Evolutionary conservation across 2,113 vertebrate genomes (phyloP), one percentile per base, ranked within the genome.

Genomic region (Vidua macroura): DNA sequence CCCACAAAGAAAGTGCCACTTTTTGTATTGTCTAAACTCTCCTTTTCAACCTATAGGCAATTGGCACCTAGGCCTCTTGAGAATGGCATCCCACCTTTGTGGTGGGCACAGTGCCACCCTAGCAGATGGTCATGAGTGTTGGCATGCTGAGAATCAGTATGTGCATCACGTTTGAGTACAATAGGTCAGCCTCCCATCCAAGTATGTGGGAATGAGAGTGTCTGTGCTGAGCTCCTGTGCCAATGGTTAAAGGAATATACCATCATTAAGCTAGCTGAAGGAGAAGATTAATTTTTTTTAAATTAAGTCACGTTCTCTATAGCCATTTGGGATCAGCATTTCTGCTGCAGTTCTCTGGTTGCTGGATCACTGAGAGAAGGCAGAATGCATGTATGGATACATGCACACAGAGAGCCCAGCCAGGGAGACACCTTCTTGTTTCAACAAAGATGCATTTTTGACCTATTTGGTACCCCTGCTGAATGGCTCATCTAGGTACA

Each of bases 81-180:
- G 97, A 93, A 86, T 58, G 77, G 88, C 4, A 1, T 95, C 95
- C 83, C 86, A 97, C 82, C 91, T 94, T 90, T 79, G 79, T 37
- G 68, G 79, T 81, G 95, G 97, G 97, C 97, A 93, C 55, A 74
- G 77, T 96, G 97, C 97, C 97, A 98, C 97, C 56, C 80, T 46
- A 96, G 87, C 97, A 98, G 97, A 98, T 98, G 97, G 97, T 80
- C 92, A 86, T 95, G 95, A 96, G 96, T 90, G 85, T 68, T 95
- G 96, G 88, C 96, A 95, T 95, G 97, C 96, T 97, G 97, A 93
- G 93, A 98, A 97, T 98, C 93, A 95, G 97, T 97, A 96, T 97
- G 97, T 97, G 96, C 97, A 98, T 96, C 96, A 97, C 95, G 27
- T 97, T 97, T 95, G 96, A 97, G 96, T 96, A 97, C 96, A 97